Conservation (phyloP, 2,888 invertebrate genomes). For the Eupithecia subfuscata region DNA sequence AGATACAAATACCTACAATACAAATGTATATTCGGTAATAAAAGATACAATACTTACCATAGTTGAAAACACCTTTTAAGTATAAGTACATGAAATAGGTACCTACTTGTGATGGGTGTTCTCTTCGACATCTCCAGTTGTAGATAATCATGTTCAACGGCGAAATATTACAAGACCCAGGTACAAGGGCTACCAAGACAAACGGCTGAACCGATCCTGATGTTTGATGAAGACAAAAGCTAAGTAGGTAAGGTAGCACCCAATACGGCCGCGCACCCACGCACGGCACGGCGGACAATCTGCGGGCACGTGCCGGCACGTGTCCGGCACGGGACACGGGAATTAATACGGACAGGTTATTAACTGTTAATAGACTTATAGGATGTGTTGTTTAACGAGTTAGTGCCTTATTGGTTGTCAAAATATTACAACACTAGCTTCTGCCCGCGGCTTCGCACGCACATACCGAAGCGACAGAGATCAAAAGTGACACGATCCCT, state of each 20-base stretch:
- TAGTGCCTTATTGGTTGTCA: background rate
- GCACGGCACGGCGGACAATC: background rate
- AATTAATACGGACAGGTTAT: slow-evolving; percentile 1
- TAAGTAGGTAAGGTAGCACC: background rate
- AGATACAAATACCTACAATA: no score
- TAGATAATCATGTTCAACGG: background rate
- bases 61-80: no score
- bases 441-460: background rate
- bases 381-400: slow-evolving; percentile 1
- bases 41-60: no score
- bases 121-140: no score
- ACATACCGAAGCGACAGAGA: no score
- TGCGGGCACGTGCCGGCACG: background rate
- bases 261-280: background rate
- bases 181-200: background rate
- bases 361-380: background rate
- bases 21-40: no score
- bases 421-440: background rate
- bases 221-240: background rate
- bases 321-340: background rate
- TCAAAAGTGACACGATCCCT: no score
- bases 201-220: background rate
- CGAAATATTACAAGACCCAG: background rate
- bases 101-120: no score
- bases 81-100: no score